These are phyloP conservation scores for Ceratosolen solmsi DNA, from an alignment of 1,140 invertebrate species.

Conservation along the genomic window DNA sequence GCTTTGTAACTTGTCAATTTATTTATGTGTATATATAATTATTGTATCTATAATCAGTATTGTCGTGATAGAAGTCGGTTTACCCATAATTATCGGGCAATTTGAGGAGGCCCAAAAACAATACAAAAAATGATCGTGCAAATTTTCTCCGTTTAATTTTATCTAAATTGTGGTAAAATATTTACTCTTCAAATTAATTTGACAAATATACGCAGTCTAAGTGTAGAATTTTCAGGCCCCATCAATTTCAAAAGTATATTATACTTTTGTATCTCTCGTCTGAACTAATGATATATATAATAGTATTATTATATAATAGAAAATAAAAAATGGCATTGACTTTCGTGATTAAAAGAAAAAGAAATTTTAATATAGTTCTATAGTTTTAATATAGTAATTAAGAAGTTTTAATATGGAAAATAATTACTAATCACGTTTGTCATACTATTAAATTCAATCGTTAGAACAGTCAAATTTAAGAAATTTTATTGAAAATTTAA, in stretches of 20 bases:
- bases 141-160: neutral
- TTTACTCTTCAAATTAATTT: constrained; percentile 1
- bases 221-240: neutral
- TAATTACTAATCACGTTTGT: neutral
- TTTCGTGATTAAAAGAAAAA: neutral
- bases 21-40: constrained; percentile 45
- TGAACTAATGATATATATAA: neutral
- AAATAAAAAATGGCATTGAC: neutral
- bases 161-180: constrained; percentile 25
- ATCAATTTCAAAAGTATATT: neutral
- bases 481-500: neutral
- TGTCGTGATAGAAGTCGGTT: constrained; percentile 61
- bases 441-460: neutral
- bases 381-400: too few relatives aligned
- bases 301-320: neutral
- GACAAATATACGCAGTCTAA: constrained; percentile 1
- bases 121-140: neutral
- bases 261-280: neutral
- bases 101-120: constrained; percentile 23
- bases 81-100: neutral
- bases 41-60: constrained; percentile 64
- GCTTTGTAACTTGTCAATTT: too few relatives aligned
- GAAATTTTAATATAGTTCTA: too few relatives aligned
- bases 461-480: neutral
- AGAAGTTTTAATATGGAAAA: neutral